Base-by-base conservation (phyloP, 2,797 vertebrate species). In the Onychomys arenicola region DNA sequence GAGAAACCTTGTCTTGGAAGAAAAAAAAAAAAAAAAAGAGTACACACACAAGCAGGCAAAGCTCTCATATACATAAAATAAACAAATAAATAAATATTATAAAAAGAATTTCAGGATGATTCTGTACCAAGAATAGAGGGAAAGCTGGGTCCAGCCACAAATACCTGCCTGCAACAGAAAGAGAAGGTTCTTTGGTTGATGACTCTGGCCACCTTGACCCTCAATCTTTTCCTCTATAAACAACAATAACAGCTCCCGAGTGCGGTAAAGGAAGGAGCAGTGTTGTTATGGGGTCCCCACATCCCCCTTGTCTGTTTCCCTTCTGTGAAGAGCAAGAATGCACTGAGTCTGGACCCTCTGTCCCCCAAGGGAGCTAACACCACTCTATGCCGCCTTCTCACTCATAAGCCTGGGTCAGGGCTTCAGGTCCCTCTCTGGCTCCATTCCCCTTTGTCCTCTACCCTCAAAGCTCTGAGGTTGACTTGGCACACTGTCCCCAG, bases 201-300 rank as follows among this genome's bases (percentile, higher is more conserved):
- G 65, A 32, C 14, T 37, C 59, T 49, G 61, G 32, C 16, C 63
- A 0, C 61, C 6, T 14, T 17, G 77, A 32, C 32, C 69, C 40
- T 67, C 82, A 0, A 29, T 11, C 34, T 83, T 69, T 52, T 34
- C 46, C 40, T 91, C 77, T 71, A 2, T n/a, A 7, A 25, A 49
- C 1, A 13, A n/a, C 27, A 5, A 10, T 34, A 29, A 11, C 12
- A 57, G 29, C 2, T 37, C 57, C 37, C 0, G 3, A 2, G 0
- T 0, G 59, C 1, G 21, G 67, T 32, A 14, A 0, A 27, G 43
- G 17, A 82, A 46, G 16, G 37, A 43, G 27, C 2, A 27, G 2
- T 2, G 1, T 37, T 4, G 3, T 37, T 13, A 19, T 2, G 1
- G 86, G 6, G 46, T 4, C 6, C 52, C 10, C 57, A 32, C 0